Evolutionary conservation across 1,140 invertebrate genomes (phyloP).

Genomic region (Drosophila punjabiensis): DNA sequence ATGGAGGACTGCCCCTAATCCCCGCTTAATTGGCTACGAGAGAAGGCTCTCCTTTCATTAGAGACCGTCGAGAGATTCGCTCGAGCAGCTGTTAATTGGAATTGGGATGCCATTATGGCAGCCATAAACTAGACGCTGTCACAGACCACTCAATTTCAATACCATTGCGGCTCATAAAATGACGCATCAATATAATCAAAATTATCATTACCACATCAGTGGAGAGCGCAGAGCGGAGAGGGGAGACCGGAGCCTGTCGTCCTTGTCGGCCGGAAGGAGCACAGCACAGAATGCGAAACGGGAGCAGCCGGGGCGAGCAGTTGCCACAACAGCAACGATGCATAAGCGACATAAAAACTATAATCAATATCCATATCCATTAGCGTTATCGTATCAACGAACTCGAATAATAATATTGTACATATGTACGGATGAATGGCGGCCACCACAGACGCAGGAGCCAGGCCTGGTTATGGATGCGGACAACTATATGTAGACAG

Average conservation of each 20-base stretch:
- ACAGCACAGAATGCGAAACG: conserved; percentile 8
- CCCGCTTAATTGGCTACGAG: conserved; percentile 41
- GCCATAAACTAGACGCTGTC: conserved; percentile 70
- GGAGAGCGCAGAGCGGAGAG: conserved; percentile 11
- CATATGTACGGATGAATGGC: conserved; percentile 49
- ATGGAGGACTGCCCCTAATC: conserved; percentile 27
- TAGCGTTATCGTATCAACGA: conserved; percentile 82
- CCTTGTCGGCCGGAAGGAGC: conserved; percentile 4
- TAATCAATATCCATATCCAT: conserved; percentile 84
- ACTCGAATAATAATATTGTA: conserved; percentile 74
- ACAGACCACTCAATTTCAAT: conserved; percentile 82
- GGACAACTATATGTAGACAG: conserved; percentile 10
- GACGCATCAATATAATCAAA: conserved; percentile 84
- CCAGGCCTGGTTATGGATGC: conserved; percentile 8
- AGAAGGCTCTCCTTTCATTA: conserved; percentile 38
- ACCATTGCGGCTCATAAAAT: conserved; percentile 82
- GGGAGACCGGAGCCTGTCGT: neutral
- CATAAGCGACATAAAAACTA: conserved; percentile 76
- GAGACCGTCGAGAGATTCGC: conserved; percentile 27
- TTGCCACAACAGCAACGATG: conserved; percentile 43
- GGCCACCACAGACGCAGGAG: conserved; percentile 43
- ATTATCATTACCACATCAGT: conserved; percentile 71
- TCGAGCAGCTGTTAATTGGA: conserved; percentile 73
- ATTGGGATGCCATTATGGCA: conserved; percentile 52
- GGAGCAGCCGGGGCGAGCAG: conserved; percentile 11